Evolutionary conservation across 2,888 invertebrate genomes (phyloP).

Genomic region (Diaperis boleti): DNA sequence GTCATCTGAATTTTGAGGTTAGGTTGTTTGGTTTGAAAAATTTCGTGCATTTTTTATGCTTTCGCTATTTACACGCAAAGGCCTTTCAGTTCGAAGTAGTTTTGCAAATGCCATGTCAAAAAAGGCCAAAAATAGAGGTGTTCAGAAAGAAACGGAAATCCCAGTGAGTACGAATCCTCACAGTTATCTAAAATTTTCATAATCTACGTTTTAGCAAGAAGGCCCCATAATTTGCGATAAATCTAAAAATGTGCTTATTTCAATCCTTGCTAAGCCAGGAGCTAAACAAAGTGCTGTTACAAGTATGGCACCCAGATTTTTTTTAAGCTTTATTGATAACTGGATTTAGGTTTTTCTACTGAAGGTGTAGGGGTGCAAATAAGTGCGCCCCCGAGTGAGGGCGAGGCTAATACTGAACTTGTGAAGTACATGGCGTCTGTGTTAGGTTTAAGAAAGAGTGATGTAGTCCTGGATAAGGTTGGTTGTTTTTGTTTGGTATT

Average conservation of each 20-base stretch:
- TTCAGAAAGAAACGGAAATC: slow-evolving; percentile 20
- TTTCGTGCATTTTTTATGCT: no score
- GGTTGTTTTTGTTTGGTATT: not conserved
- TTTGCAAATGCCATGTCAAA: slow-evolving; percentile 27
- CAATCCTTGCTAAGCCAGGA: slow-evolving; percentile 80
- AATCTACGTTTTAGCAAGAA: slow-evolving; percentile 38
- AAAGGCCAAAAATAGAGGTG: slow-evolving; percentile 21
- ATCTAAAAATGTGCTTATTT: slow-evolving; percentile 72
- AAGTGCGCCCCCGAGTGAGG: slow-evolving; percentile 84
- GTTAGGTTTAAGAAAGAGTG: slow-evolving; percentile 78
- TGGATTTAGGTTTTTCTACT: slow-evolving; percentile 66
- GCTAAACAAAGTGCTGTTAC: slow-evolving; percentile 79
- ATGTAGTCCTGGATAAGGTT: slow-evolving; percentile 72
- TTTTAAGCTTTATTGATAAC: not conserved
- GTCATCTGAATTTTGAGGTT: not conserved
- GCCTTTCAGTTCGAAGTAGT: slow-evolving; percentile 1
- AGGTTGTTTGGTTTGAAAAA: not conserved
- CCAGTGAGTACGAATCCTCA: no score
- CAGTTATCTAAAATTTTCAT: no score
- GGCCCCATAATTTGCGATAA: slow-evolving; percentile 69
- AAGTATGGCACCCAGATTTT: no score
- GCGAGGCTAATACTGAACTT: slow-evolving; percentile 83
- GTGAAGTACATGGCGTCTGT: slow-evolving; percentile 78
- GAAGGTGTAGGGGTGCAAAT: slow-evolving; percentile 83
- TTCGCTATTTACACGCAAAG: slow-evolving; percentile 13